Evolutionary conservation across 2,797 vertebrate species (phyloP).

Genomic region (Agapornis canus): DNA sequence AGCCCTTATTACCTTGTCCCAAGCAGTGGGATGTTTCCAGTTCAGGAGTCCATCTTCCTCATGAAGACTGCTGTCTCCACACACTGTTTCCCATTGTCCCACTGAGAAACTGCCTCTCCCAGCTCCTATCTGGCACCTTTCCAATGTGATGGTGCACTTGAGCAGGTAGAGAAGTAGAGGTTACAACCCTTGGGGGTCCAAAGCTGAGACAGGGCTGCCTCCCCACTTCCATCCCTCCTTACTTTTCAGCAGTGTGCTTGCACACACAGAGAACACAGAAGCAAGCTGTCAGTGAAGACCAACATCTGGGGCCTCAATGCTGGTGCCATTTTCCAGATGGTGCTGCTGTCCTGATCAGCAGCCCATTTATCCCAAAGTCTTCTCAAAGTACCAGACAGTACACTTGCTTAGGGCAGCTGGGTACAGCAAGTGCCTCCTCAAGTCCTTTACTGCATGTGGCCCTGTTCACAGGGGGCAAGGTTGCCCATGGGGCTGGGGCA

Average conservation of each 20-base stretch:
- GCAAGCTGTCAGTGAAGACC: neutral
- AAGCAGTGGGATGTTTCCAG: neutral
- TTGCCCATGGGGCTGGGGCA: fast-evolving
- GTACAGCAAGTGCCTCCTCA: neutral
- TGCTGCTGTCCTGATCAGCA: neutral
- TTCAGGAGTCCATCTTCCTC: neutral
- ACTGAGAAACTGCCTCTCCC: neutral
- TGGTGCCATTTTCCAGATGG: neutral
- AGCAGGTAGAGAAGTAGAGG: neutral
- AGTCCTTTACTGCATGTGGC: neutral
- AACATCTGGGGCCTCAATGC: neutral
- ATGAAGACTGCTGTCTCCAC: neutral
- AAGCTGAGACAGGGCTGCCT: neutral
- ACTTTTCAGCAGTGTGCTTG: fast-evolving
- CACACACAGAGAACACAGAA: neutral
- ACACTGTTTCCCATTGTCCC: neutral
- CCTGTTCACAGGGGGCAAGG: neutral
- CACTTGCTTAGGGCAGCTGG: neutral
- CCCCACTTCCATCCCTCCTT: neutral
- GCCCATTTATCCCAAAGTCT: neutral
- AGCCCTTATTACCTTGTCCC: neutral
- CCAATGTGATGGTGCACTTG: neutral
- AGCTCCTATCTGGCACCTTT: neutral
- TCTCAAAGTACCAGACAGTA: neutral
- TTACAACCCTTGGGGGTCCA: neutral